phyloP scores from a whole-genome alignment of 2,888 invertebrate species.

The Drosophila sordidula region DNA sequence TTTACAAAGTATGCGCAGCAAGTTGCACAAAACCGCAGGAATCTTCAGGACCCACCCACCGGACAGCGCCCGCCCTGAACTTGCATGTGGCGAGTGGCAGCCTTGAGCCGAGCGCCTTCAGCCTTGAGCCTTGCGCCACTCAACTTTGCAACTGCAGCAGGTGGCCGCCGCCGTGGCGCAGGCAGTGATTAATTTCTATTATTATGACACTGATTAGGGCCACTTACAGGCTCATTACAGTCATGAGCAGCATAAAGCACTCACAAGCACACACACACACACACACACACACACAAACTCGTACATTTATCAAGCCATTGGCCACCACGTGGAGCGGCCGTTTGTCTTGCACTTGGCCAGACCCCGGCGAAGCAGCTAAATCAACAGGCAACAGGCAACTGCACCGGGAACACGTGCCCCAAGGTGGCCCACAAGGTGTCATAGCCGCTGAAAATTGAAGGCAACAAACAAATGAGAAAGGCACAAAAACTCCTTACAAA shows the following conservation, averaged over 20 bases:
- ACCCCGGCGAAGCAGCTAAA: constrained; percentile 40
- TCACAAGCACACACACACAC: constrained; percentile 18
- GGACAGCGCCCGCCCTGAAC: constrained; percentile 21
- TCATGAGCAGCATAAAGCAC: constrained; percentile 65
- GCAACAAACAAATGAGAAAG: too few relatives aligned
- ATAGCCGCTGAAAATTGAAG: too few relatives aligned
- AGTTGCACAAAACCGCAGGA: constrained; percentile 76
- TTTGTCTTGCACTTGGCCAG: constrained; percentile 75
- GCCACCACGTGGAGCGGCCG: constrained; percentile 76
- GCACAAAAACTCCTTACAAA: too few relatives aligned
- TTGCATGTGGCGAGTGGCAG: constrained; percentile 29
- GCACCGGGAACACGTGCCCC: too few relatives aligned
- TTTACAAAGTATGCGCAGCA: constrained; percentile 79
- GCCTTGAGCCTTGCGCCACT: background rate
- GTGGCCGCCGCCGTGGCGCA: constrained; percentile 18
- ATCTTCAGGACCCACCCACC: constrained; percentile 23
- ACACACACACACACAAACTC: constrained; percentile 14
- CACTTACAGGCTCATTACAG: constrained; percentile 79
- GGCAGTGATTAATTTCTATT: constrained; percentile 77
- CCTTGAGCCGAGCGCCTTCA: constrained; percentile 25
- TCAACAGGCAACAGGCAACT: constrained; percentile 43
- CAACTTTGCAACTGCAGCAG: constrained; percentile 51
- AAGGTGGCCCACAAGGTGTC: constrained; percentile 19
- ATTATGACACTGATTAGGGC: constrained; percentile 79
- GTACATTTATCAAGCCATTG: constrained; percentile 76